Conservation (phyloP, 1,140 invertebrate genomes). For the Drosophila miranda region DNA sequence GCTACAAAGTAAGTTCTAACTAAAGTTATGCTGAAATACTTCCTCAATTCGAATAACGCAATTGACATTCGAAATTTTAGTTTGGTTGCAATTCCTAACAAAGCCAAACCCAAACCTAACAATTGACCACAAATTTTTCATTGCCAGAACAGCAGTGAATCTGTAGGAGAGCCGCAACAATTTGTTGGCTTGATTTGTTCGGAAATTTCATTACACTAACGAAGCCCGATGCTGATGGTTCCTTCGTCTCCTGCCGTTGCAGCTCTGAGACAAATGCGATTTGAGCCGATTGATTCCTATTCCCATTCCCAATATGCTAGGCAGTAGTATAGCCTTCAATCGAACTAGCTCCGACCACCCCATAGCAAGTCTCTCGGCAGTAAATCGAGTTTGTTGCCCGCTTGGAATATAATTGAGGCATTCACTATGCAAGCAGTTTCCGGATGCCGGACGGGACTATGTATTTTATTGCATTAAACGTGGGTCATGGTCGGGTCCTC, state of each 20-base stretch:
- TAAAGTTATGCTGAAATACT: no score
- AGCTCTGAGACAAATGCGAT: conserved; percentile 43
- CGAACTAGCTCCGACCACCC: not conserved
- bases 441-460: no score
- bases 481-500: no score
- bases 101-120: not conserved
- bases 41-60: no score
- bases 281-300: conserved; percentile 45
- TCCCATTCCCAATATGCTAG: conserved; percentile 19
- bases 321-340: not conserved
- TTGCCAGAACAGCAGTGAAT: conserved; percentile 21
- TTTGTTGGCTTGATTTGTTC: conserved; percentile 66
- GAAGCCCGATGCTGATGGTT: conserved; percentile 29
- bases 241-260: not conserved
- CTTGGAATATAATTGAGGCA: not conserved
- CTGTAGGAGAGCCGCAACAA: conserved; percentile 29
- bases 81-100: not conserved
- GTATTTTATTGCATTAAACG: no score
- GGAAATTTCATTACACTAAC: conserved; percentile 68
- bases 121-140: conserved; percentile 34
- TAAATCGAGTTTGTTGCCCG: conserved; percentile 18
- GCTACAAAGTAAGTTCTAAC: no score
- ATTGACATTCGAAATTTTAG: not conserved
- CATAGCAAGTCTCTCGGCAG: no score
- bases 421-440: no score